A percentile compares a stretch with the other conserved stretches of the same genome.
Conservation (phyloP, 2,113 vertebrate species). For the Natator depressus region DNA sequence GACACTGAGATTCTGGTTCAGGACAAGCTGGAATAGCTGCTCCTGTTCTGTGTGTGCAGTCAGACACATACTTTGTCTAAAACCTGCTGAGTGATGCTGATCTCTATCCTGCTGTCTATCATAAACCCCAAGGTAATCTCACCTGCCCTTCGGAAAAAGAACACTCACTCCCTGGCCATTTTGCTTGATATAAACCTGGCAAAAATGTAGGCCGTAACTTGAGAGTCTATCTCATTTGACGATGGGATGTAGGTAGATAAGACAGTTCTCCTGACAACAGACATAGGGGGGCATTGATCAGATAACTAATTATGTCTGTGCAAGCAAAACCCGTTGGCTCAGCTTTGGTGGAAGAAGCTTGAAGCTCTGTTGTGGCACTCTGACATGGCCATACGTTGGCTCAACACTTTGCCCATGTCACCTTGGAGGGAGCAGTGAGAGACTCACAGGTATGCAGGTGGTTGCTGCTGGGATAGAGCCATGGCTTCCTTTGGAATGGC, state of each 20-base stretch:
- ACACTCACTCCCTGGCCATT: neutral
- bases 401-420: neutral
- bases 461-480: neutral
- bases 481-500: neutral
- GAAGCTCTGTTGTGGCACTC: neutral
- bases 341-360: neutral
- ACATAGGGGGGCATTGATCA: neutral
- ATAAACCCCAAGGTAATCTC: neutral
- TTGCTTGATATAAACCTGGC: neutral
- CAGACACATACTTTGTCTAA: neutral
- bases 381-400: neutral
- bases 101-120: neutral
- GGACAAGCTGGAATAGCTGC: neutral
- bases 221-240: no score
- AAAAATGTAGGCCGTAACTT: neutral
- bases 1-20: neutral
- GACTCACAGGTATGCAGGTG: neutral
- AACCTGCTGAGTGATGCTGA: neutral
- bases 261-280: neutral
- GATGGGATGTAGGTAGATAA: neutral
- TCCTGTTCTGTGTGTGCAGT: neutral
- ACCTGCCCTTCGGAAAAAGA: neutral
- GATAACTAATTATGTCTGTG: accelerated
- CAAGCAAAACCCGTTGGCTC: neutral
- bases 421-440: neutral